These are phyloP conservation scores for Acronicta leporina DNA, from an alignment of 2,888 invertebrate genomes.

Conservation along the genomic window DNA sequence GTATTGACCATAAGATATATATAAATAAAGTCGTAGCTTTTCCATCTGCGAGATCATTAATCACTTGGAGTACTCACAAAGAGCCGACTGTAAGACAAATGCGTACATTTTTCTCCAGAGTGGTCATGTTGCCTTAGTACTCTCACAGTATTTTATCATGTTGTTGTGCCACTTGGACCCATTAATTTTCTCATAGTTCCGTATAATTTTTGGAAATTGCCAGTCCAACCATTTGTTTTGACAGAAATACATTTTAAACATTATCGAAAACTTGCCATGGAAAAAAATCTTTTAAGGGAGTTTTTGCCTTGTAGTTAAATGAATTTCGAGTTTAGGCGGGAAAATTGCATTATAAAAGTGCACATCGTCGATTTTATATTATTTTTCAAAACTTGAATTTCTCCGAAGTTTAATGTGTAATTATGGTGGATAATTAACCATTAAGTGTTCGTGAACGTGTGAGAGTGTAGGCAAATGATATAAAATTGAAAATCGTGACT, in stretches of 20 bases:
- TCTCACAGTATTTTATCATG: conserved; percentile 40
- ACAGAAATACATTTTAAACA: neutral
- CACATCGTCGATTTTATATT: too few species aligned
- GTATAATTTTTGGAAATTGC: neutral
- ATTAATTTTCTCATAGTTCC: conserved; percentile 45
- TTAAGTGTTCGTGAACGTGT: too few species aligned
- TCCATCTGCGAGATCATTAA: conserved; percentile 50
- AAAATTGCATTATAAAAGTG: too few species aligned
- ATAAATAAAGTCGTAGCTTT: conserved; percentile 47
- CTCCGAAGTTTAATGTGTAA: too few species aligned
- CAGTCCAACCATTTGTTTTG: neutral
- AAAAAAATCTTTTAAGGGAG: too few species aligned
- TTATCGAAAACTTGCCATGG: too few species aligned
- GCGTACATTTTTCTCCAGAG: conserved; percentile 56
- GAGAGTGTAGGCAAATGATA: too few species aligned
- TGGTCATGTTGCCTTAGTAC: conserved; percentile 47
- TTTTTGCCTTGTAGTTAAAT: too few species aligned
- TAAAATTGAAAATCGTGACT: too few species aligned
- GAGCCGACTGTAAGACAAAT: conserved; percentile 52
- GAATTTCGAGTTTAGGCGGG: too few species aligned
- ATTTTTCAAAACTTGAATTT: too few species aligned
- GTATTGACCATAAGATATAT: conserved; percentile 36
- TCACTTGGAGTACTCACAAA: conserved; percentile 51
- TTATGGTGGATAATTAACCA: too few species aligned
- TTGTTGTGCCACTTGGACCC: neutral